Conservation (phyloP, 2,797 vertebrate genomes). For the Sebastes minor region DNA sequence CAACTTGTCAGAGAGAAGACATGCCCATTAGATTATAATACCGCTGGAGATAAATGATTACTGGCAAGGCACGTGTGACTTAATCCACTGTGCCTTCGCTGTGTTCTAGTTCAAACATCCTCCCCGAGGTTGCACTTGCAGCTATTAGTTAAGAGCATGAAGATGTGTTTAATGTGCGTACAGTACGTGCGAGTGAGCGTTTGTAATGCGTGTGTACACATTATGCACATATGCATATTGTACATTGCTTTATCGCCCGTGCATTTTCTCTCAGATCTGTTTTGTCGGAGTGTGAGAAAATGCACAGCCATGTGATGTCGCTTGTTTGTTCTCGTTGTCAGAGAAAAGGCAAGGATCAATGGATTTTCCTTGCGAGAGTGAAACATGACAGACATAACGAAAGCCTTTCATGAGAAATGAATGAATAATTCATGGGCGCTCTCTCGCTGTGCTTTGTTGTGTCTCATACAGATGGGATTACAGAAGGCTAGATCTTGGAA, state of each 20-base stretch:
- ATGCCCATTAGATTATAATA: constrained; percentile 71
- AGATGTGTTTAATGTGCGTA: constrained; percentile 61
- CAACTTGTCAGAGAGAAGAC: constrained; percentile 75
- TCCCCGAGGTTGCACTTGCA: constrained; percentile 70
- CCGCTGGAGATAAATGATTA: constrained; percentile 77
- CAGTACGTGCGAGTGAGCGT: constrained; percentile 48
- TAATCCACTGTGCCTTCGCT: constrained; percentile 46
- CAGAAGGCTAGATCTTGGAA: constrained; percentile 88
- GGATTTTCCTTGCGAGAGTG: constrained; percentile 83
- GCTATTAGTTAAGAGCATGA: constrained; percentile 71
- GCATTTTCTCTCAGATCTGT: constrained; percentile 59
- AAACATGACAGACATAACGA: constrained; percentile 87
- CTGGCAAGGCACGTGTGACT: constrained; percentile 67
- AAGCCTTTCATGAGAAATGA: constrained; percentile 86
- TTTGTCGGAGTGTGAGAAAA: constrained; percentile 69
- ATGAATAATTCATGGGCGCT: constrained; percentile 86
- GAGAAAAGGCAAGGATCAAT: constrained; percentile 84
- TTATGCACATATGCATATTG: constrained; percentile 67
- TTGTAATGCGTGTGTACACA: constrained; percentile 49
- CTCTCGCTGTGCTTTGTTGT: constrained; percentile 86
- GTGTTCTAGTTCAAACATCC: constrained; percentile 65
- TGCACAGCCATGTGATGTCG: constrained; percentile 75
- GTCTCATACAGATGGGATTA: constrained; percentile 89
- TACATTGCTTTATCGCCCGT: constrained; percentile 44
- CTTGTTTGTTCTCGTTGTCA: constrained; percentile 81